phyloP scores from a whole-genome alignment of 2,797 vertebrate species.

The Meda fulgida region DNA sequence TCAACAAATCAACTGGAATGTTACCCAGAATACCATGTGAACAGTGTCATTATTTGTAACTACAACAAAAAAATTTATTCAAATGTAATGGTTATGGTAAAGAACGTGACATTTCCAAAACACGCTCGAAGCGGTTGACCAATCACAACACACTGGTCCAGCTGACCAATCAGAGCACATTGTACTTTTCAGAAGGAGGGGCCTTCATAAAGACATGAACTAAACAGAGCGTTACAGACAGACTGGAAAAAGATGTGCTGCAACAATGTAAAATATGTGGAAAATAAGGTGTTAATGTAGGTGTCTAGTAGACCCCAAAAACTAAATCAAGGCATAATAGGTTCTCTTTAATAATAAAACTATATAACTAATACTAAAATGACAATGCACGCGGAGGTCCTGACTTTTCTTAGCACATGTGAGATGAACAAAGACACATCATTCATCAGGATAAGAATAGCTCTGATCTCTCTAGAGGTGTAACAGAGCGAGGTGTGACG shows the following conservation, averaged over 20 bases:
- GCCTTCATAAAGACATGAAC: too few relatives aligned
- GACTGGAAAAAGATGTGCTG: too few relatives aligned
- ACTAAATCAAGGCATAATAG: not conserved
- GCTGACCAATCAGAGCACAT: too few relatives aligned
- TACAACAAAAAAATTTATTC: too few relatives aligned
- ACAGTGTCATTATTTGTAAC: not conserved
- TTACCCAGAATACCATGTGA: not conserved
- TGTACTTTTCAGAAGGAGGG: too few relatives aligned
- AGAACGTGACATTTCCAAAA: too few relatives aligned
- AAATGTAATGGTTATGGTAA: too few relatives aligned
- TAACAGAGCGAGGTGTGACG: not conserved
- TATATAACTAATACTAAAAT: not conserved
- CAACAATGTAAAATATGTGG: too few relatives aligned
- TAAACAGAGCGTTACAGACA: too few relatives aligned
- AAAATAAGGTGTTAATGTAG: too few relatives aligned
- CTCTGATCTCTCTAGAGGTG: not conserved
- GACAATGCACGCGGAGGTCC: not conserved
- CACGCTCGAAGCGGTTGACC: too few relatives aligned
- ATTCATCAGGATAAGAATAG: constrained; percentile 25
- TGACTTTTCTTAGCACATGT: not conserved
- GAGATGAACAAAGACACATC: constrained; percentile 16
- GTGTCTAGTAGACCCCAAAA: not conserved
- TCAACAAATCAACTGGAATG: not conserved
- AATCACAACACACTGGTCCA: too few relatives aligned
- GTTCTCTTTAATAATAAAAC: not conserved